Conservation (phyloP, 2,797 vertebrate genomes). For the Cuculus canorus region DNA sequence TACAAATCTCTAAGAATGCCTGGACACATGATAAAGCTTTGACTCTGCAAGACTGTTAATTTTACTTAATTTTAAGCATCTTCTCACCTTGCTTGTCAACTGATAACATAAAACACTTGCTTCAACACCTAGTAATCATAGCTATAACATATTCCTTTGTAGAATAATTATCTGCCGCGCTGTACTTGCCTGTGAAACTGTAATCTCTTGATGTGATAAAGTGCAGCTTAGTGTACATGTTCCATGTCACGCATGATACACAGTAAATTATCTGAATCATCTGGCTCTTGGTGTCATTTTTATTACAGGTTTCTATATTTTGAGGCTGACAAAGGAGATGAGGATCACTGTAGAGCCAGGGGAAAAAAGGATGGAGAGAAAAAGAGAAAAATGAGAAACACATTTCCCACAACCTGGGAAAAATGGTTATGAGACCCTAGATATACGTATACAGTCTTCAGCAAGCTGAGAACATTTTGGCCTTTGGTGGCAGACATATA, state of each 20-base stretch:
- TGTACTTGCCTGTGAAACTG: neutral
- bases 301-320: neutral
- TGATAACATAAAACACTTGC: neutral
- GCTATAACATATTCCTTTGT: neutral
- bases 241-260: neutral
- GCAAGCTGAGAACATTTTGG: neutral
- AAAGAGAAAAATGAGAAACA: neutral
- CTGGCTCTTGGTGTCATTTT: neutral
- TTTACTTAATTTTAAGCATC: neutral
- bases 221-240: neutral
- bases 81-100: constrained; percentile 8
- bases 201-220: neutral
- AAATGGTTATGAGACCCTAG: neutral
- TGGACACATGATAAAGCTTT: neutral
- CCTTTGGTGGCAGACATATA: neutral
- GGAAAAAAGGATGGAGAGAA: neutral
- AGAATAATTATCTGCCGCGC: neutral
- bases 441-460: neutral
- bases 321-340: neutral
- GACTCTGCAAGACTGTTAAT: neutral
- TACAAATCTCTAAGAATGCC: neutral
- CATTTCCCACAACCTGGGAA: neutral
- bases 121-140: neutral
- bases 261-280: neutral
- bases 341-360: neutral